Evolutionary conservation across 2,113 vertebrate genomes (phyloP).

Genomic region (Tetrax tetrax): DNA sequence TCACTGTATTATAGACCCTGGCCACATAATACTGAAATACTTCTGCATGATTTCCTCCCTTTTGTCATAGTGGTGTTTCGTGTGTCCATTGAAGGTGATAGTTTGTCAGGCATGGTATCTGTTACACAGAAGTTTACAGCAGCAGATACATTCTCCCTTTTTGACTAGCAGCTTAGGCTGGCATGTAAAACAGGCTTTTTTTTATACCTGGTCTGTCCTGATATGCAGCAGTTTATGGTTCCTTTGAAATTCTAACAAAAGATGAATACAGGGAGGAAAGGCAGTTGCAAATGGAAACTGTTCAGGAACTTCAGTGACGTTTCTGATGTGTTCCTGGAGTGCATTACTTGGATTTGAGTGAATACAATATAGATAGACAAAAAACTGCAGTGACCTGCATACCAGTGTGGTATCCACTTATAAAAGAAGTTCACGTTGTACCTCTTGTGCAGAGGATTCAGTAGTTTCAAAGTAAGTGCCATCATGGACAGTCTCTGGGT

Average conservation of each 20-base stretch:
- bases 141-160: conserved; percentile 36
- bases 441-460: neutral
- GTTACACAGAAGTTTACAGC: conserved; percentile 48
- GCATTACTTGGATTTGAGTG: neutral
- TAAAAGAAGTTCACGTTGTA: neutral
- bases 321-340: neutral
- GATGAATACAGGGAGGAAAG: neutral
- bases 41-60: conserved; percentile 76
- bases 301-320: neutral
- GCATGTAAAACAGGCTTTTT: neutral
- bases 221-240: neutral
- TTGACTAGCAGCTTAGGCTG: conserved; percentile 47
- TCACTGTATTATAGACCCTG: conserved; percentile 72
- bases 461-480: neutral
- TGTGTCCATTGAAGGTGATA: conserved; percentile 67
- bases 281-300: neutral
- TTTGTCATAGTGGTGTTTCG: conserved; percentile 69
- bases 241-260: neutral
- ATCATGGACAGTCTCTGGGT: neutral
- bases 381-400: neutral
- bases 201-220: neutral
- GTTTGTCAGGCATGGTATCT: conserved; percentile 69
- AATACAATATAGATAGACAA: neutral
- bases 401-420: neutral
- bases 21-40: conserved; percentile 64